Evolutionary conservation across 2,113 vertebrate species (phyloP).

Genomic region (Notothenia coriiceps): DNA sequence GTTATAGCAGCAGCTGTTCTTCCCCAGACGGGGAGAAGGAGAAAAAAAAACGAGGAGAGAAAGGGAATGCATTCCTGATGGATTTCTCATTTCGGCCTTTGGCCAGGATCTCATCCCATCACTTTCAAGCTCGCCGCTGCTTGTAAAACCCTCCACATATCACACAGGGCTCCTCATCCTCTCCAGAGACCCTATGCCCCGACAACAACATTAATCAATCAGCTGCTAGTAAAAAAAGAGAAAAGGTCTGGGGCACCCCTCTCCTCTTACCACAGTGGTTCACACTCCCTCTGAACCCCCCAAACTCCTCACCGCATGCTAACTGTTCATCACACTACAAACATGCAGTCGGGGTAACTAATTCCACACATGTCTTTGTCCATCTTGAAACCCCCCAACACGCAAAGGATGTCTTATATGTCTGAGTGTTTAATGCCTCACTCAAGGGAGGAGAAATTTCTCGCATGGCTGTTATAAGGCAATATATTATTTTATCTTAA

Average conservation of each 20-base stretch:
- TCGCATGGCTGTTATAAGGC: constrained; percentile 59
- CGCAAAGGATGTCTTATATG: constrained; percentile 64
- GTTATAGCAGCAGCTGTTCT: constrained; percentile 91
- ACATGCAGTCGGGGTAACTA: constrained; percentile 76
- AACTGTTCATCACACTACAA: constrained; percentile 73
- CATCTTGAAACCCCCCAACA: constrained; percentile 73
- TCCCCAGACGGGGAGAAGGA: constrained; percentile 58
- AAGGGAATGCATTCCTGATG: constrained; percentile 89
- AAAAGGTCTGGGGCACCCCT: constrained; percentile 67
- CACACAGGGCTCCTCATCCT: constrained; percentile 84
- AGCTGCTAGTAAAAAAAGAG: constrained; percentile 62
- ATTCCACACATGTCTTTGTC: constrained; percentile 87
- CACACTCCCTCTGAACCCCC: constrained; percentile 67
- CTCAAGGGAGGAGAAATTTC: constrained; percentile 69
- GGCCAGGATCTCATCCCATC: constrained; percentile 90
- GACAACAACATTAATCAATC: constrained; percentile 88
- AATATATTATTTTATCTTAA: constrained; percentile 47
- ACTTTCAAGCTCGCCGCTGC: constrained; percentile 88
- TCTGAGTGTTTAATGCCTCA: constrained; percentile 68
- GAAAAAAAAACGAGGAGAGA: constrained; percentile 61
- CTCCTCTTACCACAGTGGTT: constrained; percentile 77
- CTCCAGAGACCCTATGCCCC: constrained; percentile 82
- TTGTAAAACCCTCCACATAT: constrained; percentile 91
- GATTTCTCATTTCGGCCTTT: constrained; percentile 91
- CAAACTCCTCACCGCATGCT: constrained; percentile 69